Conservation (phyloP, 2,113 vertebrate genomes). For the Cryptotis parvus region DNA sequence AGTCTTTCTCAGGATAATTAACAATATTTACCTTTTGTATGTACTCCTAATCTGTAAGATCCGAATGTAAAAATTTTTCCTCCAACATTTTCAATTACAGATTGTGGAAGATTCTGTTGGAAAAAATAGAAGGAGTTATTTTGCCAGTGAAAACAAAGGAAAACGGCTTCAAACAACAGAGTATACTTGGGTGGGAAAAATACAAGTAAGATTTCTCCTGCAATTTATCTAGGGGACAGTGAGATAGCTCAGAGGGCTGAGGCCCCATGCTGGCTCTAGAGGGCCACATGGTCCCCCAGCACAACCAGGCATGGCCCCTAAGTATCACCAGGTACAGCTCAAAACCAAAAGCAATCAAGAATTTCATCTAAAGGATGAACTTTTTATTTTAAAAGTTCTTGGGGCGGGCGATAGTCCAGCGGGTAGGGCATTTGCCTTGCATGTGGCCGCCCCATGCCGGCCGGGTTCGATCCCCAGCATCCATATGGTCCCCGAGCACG, state of each 20-base stretch:
- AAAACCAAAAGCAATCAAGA: too few relatives aligned
- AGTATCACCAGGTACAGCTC: too few relatives aligned
- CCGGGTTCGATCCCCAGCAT: too few relatives aligned
- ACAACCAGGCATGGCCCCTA: too few relatives aligned
- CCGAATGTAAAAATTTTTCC: constrained; percentile 97
- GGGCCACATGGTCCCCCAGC: too few relatives aligned
- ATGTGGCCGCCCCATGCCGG: too few relatives aligned
- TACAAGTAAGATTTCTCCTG: background rate
- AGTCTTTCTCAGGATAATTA: constrained; percentile 34
- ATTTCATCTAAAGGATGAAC: background rate
- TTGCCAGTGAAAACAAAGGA: constrained; percentile 53
- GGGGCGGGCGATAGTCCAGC: too few relatives aligned
- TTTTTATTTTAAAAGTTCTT: background rate
- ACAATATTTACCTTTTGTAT: constrained; percentile 91
- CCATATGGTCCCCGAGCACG: too few relatives aligned
- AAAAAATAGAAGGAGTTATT: constrained; percentile 73
- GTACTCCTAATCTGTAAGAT: constrained; percentile 94
- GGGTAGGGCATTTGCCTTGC: too few relatives aligned
- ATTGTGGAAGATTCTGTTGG: constrained; percentile 92
- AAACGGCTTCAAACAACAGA: constrained; percentile 13
- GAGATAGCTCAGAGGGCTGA: too few relatives aligned
- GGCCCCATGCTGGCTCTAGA: too few relatives aligned
- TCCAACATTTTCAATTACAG: constrained; percentile 92
- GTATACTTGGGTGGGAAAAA: too few relatives aligned
- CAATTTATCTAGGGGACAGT: background rate